Percentiles rank a stretch among this genome's conserved stretches.
phyloP scores from a whole-genome alignment of 2,113 vertebrate species.

The Pedetes capensis region DNA sequence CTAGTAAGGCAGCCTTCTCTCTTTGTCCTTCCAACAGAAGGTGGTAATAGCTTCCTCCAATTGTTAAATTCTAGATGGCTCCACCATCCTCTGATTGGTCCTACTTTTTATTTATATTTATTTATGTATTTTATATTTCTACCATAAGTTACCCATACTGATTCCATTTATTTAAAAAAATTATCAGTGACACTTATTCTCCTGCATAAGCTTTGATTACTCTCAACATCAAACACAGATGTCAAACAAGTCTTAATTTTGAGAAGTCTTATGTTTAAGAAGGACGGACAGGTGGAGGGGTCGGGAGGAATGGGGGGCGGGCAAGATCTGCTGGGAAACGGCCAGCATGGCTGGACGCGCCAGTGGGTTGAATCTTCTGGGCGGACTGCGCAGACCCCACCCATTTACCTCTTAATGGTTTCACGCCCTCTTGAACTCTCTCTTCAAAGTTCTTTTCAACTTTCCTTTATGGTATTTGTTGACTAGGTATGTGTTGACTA shows the following conservation, averaged over 20 bases:
- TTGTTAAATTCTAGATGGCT: neutral
- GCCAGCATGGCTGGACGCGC: too few relatives aligned
- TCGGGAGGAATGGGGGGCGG: too few relatives aligned
- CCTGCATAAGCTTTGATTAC: neutral
- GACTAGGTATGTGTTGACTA: too few relatives aligned
- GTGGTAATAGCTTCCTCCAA: neutral
- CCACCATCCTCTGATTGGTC: neutral
- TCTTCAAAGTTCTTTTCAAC: too few relatives aligned
- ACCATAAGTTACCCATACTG: neutral
- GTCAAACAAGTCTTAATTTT: neutral
- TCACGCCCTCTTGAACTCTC: too few relatives aligned
- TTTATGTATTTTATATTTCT: neutral
- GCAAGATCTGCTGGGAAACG: too few relatives aligned
- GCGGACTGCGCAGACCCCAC: too few relatives aligned
- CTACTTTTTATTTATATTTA: neutral
- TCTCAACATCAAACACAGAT: neutral
- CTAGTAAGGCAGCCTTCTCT: accelerated
- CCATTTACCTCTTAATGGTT: too few relatives aligned
- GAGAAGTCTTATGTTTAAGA: too few relatives aligned
- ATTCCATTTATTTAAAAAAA: neutral
- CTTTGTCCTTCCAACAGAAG: neutral
- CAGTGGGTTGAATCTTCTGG: too few relatives aligned
- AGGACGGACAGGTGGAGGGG: too few relatives aligned
- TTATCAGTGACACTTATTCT: neutral
- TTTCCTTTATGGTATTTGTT: too few relatives aligned